Conservation (phyloP, 2,797 vertebrate genomes). For the Todus mexicanus region DNA sequence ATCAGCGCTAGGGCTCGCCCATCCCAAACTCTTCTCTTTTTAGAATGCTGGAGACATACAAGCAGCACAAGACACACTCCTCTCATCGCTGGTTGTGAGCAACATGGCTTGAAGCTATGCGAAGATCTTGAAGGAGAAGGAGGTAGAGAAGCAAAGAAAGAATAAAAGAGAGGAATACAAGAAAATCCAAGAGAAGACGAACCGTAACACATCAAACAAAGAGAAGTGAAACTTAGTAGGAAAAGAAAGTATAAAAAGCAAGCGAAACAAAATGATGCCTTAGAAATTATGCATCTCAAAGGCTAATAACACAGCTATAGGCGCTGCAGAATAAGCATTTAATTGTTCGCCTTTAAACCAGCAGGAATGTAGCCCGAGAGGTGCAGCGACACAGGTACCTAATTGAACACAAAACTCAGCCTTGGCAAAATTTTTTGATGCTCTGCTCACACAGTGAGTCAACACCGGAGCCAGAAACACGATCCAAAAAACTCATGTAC, state of each 20-base stretch:
- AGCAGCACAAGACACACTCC: not conserved
- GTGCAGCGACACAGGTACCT: not conserved
- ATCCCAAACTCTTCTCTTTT: not conserved
- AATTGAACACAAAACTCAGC: not conserved
- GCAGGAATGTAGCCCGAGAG: not conserved
- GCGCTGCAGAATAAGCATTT: not conserved
- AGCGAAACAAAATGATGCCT: not conserved
- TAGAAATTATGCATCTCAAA: not conserved
- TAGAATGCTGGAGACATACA: not conserved
- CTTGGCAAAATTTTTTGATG: not conserved
- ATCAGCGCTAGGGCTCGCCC: not conserved
- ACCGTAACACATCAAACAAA: not conserved
- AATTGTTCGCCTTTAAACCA: not conserved
- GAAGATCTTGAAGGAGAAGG: not conserved
- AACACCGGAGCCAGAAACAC: slow-evolving; percentile 23
- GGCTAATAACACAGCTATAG: not conserved
- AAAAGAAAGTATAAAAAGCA: not conserved
- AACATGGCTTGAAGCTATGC: not conserved
- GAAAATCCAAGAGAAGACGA: not conserved
- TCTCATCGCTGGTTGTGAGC: not conserved
- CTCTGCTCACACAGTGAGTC: slow-evolving; percentile 14
- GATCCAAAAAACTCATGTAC: slow-evolving; percentile 46
- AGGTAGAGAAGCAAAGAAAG: not conserved
- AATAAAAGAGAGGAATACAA: not conserved
- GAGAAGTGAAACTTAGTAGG: not conserved